Percentiles rank a stretch among this genome's conserved stretches.
Evolutionary conservation across 2,888 invertebrate genomes (phyloP).

Genomic region (Tetrapedia diversipes): DNA sequence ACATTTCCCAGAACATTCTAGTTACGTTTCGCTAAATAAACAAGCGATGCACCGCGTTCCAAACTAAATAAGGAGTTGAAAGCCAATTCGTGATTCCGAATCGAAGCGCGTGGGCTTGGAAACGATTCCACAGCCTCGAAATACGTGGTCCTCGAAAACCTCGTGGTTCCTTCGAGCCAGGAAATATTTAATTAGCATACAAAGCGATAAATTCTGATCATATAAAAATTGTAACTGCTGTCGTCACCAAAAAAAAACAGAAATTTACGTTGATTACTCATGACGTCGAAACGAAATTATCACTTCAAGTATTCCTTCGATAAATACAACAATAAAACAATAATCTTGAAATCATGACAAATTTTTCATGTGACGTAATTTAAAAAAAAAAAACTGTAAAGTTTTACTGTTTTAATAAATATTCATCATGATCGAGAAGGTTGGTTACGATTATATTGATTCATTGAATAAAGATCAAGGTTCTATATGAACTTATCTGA

Average conservation of each 20-base stretch:
- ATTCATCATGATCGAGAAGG: too few relatives aligned
- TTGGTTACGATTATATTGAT: too few relatives aligned
- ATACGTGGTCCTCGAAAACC: background rate
- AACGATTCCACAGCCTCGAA: slow-evolving; percentile 6
- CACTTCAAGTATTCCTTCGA: background rate
- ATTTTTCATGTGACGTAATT: too few relatives aligned
- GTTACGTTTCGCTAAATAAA: background rate
- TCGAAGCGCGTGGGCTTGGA: background rate
- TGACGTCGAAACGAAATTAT: background rate
- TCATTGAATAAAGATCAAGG: too few relatives aligned
- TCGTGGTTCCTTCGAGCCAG: slow-evolving; percentile 7
- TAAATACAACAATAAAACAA: background rate
- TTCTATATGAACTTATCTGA: too few relatives aligned
- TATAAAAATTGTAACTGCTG: slow-evolving; percentile 4
- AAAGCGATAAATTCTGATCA: slow-evolving; percentile 12
- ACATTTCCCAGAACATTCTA: background rate
- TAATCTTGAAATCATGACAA: background rate
- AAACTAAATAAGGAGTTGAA: slow-evolving; percentile 18
- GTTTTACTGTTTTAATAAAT: background rate
- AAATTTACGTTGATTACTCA: background rate
- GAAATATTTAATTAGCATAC: slow-evolving; percentile 27
- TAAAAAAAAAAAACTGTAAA: background rate
- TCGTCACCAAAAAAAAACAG: background rate
- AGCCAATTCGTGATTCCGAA: slow-evolving; percentile 7
- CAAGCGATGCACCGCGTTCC: background rate